Evolutionary conservation across 2,113 vertebrate genomes (phyloP), one percentile per base, ranked within the genome.

Genomic region (Cygnus buccinator): DNA sequence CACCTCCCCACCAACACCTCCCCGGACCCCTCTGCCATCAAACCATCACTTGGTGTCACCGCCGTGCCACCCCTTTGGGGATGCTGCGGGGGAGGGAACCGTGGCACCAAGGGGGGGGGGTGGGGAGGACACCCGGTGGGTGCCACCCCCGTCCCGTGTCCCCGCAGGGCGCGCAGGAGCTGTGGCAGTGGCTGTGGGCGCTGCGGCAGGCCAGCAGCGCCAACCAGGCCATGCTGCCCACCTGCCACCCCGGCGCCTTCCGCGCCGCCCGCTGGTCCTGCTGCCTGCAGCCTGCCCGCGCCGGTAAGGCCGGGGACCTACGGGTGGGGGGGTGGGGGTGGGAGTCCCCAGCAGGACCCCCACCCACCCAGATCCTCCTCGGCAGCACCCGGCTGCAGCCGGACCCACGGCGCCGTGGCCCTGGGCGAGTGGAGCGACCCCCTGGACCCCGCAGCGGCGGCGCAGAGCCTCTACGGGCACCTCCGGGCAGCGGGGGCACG

Each of bases 111-210:
- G 12, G 50, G 50, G 11, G 22, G 22, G 50, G 50, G 50, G 37
- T 46, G 37, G 37, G 11, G 50, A 11, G 50, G 25, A 26, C 14
- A 23, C 46, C 46, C 46, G 9, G 10, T 13, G 37, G 35, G n/a
- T 83, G 57, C 21, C 67, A 78, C 44, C 41, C 0, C 13, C 73
- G 48, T 18, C 48, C 15, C 48, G 26, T 70, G 70, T 90, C 74
- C 87, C 61, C 11, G 2, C 93, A 99, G 99, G 99, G 99, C 1
- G 97, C 99, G 74, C 99, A 99, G 31, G 99, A 99, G 84, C 97
- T 99, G 95, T 99, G 99, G 96, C 99, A 99, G 90, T 99, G 99
- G 99, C 98, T 99, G 61, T 99, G 99, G 4, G 99, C 98, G 0
- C 95, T 99, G 96, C 98, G 99, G 48, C 99, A 98, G 93, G 98